Evolutionary conservation across 64 coral and sea anemone species (phyloP).

Genomic region (Montipora efflorescens): DNA sequence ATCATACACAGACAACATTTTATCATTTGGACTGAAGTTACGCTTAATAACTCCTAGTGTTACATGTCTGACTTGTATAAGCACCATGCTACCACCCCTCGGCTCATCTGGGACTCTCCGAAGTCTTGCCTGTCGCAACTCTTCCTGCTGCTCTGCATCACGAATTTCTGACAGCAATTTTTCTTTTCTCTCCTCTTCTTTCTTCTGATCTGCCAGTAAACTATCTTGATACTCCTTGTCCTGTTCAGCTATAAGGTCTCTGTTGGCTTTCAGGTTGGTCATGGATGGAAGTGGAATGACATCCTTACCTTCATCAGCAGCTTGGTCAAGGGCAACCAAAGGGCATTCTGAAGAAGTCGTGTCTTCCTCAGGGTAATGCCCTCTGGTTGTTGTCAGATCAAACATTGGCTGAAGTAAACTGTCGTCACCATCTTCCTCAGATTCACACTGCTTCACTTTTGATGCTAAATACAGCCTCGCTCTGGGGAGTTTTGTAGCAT

Average conservation of each 20-base stretch:
- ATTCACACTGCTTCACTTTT: conserved; percentile 60
- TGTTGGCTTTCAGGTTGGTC: conserved; percentile 69
- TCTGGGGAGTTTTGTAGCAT: conserved; percentile 61
- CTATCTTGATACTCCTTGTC: conserved; percentile 63
- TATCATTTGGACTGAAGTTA: conserved; percentile 72
- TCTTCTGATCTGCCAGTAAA: conserved; percentile 75
- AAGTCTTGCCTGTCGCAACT: conserved; percentile 66
- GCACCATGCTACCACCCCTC: conserved; percentile 49
- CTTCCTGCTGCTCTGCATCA: conserved; percentile 63
- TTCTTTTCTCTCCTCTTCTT: conserved; percentile 71
- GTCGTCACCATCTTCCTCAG: conserved; percentile 63
- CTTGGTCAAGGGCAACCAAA: conserved; percentile 38
- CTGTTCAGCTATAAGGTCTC: conserved; percentile 52
- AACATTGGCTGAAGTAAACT: conserved; percentile 61
- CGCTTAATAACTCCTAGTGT: conserved; percentile 62
- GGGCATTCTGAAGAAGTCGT: conserved; percentile 39
- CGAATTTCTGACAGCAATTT: conserved; percentile 60
- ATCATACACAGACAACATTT: conserved; percentile 77
- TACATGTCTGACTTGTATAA: conserved; percentile 75
- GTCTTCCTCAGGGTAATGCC: conserved; percentile 54
- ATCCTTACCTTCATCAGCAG: conserved; percentile 46
- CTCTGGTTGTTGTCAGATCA: conserved; percentile 55
- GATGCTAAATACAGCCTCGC: conserved; percentile 64
- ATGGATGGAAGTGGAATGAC: conserved; percentile 30
- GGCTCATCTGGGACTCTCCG: conserved; percentile 65